These are phyloP conservation scores for Chloroceryle amazona DNA, from an alignment of 2,797 vertebrate genomes.

Conservation along the genomic window DNA sequence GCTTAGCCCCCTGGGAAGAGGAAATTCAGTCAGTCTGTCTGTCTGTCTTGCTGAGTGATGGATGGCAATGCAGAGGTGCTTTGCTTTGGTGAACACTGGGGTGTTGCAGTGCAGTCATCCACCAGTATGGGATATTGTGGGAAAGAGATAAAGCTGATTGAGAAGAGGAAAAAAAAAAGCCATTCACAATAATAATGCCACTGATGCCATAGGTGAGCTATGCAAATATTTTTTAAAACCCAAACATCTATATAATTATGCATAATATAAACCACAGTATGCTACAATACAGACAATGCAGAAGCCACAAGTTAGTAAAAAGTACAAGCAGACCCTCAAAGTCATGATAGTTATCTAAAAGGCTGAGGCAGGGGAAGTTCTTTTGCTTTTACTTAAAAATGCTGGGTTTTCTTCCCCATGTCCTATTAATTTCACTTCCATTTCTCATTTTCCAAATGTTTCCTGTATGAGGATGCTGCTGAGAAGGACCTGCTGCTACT, in stretches of 20 bases:
- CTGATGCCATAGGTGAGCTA: background rate
- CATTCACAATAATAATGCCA: background rate
- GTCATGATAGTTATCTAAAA: background rate
- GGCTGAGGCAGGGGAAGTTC: background rate
- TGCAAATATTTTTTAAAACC: background rate
- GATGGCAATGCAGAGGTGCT: accelerated
- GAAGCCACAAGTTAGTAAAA: background rate
- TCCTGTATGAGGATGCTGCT: background rate
- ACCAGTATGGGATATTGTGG: accelerated
- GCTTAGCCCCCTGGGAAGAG: background rate
- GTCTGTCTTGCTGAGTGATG: background rate
- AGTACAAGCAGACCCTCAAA: background rate
- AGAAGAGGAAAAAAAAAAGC: background rate
- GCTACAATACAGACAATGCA: background rate
- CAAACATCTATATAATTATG: background rate
- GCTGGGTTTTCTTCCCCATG: accelerated
- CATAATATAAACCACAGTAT: background rate
- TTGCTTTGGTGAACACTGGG: background rate
- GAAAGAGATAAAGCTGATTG: background rate
- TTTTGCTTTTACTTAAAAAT: background rate
- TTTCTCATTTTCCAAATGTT: background rate
- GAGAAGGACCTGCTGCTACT: background rate
- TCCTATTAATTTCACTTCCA: background rate
- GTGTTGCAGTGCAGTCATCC: accelerated
- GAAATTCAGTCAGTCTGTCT: background rate